phyloP scores from a whole-genome alignment of 2,113 vertebrate species.

The Fulmarus glacialis region DNA sequence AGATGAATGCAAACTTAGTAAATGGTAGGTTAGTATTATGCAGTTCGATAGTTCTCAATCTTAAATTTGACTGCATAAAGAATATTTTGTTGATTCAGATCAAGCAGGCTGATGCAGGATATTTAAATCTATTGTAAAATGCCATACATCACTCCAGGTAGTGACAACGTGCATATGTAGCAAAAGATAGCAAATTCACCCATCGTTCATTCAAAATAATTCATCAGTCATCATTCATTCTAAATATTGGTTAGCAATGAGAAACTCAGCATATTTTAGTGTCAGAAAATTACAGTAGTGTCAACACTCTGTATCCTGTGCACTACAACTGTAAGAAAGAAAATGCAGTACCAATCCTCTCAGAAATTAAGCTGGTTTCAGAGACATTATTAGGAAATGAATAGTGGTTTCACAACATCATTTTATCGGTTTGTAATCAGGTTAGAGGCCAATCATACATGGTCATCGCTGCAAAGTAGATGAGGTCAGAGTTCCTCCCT shows the following conservation, averaged over 20 bases:
- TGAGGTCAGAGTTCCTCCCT: slow-evolving; percentile 26
- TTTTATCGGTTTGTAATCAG: slow-evolving; percentile 60
- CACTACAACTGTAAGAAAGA: not conserved
- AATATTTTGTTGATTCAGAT: not conserved
- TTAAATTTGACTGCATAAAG: not conserved
- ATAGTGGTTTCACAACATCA: slow-evolving; percentile 46
- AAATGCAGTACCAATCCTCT: not conserved
- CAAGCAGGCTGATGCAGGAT: not conserved
- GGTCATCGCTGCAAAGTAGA: not conserved
- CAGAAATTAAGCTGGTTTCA: slow-evolving; percentile 35
- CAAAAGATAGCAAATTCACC: not conserved
- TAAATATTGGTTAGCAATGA: slow-evolving; percentile 13
- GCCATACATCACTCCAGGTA: not conserved
- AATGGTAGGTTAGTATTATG: not conserved
- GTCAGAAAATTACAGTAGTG: not conserved
- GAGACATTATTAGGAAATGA: slow-evolving; percentile 52
- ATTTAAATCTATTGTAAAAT: slow-evolving; percentile 2
- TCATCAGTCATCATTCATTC: not conserved
- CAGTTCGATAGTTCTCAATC: not conserved
- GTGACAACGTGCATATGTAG: not conserved
- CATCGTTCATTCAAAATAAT: not conserved
- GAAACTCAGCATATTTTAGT: not conserved
- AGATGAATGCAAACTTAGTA: not conserved
- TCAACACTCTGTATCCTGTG: not conserved
- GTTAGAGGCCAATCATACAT: slow-evolving; percentile 35